A percentile compares a stretch with the other conserved stretches of the same genome.
These are phyloP conservation scores for Chrysodeixis includens DNA, from an alignment of 2,888 invertebrate genomes.

Conservation along the genomic window DNA sequence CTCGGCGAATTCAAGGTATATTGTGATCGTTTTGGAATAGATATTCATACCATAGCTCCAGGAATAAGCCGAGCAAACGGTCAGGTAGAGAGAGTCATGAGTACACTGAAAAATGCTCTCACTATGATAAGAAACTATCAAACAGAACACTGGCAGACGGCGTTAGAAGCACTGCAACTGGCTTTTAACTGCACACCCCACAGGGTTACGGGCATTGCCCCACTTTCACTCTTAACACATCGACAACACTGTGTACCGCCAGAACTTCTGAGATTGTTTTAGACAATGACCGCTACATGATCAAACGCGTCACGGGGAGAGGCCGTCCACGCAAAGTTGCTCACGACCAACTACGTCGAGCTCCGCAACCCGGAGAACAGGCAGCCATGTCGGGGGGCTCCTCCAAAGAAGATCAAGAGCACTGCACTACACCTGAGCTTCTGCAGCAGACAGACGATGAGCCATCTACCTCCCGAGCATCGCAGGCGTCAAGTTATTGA, in stretches of 20 bases:
- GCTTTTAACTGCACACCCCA: conserved; percentile 27
- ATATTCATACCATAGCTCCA: conserved; percentile 42
- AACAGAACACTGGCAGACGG: conserved; percentile 16
- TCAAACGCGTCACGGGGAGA: conserved; percentile 1
- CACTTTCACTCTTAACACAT: conserved; percentile 15
- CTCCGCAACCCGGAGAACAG: conserved; percentile 9
- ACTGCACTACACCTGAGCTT: too few relatives aligned
- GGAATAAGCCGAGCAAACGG: conserved; percentile 46
- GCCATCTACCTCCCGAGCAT: too few relatives aligned
- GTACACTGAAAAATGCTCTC: conserved; percentile 50
- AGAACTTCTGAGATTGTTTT: conserved; percentile 15
- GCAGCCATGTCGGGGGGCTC: conserved; percentile 7
- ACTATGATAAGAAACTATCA: conserved; percentile 49
- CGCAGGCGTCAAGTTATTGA: too few relatives aligned
- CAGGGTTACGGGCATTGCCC: conserved; percentile 18
- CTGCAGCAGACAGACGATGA: too few relatives aligned
- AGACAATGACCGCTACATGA: conserved; percentile 22
- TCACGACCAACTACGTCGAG: conserved; percentile 17
- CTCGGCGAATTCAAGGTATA: conserved; percentile 36
- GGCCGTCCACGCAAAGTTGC: conserved; percentile 17
- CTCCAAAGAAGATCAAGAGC: too few relatives aligned
- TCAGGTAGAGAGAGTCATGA: conserved; percentile 40
- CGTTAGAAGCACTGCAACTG: conserved; percentile 21
- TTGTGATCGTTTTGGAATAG: conserved; percentile 28
- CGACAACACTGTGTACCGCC: conserved; percentile 29